Conservation (phyloP, 2,888 invertebrate species). For the Apotomis betuletana region DNA sequence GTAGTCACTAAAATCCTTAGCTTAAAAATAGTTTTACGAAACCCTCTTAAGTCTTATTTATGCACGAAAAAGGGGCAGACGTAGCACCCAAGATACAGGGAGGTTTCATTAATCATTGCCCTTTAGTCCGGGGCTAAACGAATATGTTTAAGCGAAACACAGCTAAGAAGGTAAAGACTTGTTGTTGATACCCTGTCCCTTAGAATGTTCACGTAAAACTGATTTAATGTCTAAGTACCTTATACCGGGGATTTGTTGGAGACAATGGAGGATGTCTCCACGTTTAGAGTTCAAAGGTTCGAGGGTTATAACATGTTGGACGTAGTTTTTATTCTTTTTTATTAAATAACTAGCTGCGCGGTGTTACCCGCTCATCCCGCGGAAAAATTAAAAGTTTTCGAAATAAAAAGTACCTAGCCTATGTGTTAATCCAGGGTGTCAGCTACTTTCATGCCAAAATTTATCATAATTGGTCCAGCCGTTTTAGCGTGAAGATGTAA, state of each 20-base stretch:
- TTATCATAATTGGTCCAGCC: too few relatives aligned
- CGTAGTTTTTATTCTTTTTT: neutral
- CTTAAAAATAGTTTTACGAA: slow-evolving; percentile 42
- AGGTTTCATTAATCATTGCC: slow-evolving; percentile 77
- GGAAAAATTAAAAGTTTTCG: too few relatives aligned
- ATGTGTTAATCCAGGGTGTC: too few relatives aligned
- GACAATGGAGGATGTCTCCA: slow-evolving; percentile 1
- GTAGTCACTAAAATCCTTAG: slow-evolving; percentile 34
- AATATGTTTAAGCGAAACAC: slow-evolving; percentile 72
- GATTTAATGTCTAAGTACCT: slow-evolving; percentile 34
- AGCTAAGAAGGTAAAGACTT: slow-evolving; percentile 68
- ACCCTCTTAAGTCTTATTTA: slow-evolving; percentile 59
- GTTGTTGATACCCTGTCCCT: slow-evolving; percentile 54
- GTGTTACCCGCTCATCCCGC: too few relatives aligned
- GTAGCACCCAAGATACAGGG: slow-evolving; percentile 56
- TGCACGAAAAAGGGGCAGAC: slow-evolving; percentile 63
- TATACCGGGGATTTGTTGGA: slow-evolving; percentile 10
- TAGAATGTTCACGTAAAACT: slow-evolving; percentile 36
- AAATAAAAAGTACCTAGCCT: too few relatives aligned
- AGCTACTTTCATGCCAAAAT: too few relatives aligned
- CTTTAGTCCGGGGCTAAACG: slow-evolving; percentile 70
- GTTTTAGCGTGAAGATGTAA: too few relatives aligned
- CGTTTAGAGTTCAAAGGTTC: neutral
- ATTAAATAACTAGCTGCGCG: too few relatives aligned
- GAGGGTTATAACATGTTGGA: neutral